Evolutionary conservation across 2,113 vertebrate species (phyloP), one percentile per base, ranked within the genome.

Genomic region (Mobula birostris): DNA sequence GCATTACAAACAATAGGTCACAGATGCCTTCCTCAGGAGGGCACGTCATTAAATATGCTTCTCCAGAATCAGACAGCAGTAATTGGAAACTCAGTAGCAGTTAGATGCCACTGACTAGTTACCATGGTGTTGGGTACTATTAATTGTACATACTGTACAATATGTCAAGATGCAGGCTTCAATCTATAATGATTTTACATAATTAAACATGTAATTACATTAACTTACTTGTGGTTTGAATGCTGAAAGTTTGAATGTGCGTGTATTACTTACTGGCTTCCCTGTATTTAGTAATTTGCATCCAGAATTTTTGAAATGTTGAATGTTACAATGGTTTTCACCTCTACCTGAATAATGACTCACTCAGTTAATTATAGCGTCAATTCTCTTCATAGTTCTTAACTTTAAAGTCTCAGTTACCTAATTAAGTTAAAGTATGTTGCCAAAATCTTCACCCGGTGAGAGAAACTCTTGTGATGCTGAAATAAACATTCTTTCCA

Each of bases 1-100:
- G 68, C 91, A 72, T 93, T 93, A 56, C 91, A 93, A 93, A 93
- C 70, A 93, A 66, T 93, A 74, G 91, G 91, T 74, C 91, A 48
- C 91, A 74, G 70, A 74, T 93, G 68, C 91, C 91, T 74, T 74
- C 48, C 70, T 93, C 19, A 93, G 40, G 66, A 93, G 90, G 90
- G 72, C 90, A 72, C 68, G 27, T 93, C 90, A 93, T 93, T 93
- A 93, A 93, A 72, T 93, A 93, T 74, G 68, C 40, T 56, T 93
- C 91, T 48, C 66, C 91, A 74, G 90, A 74, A 93, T 72, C 68
- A 90, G 61, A n/a, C 27, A 90, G 29, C 70, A 56, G 91, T 74
- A 93, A 93, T 93, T 93, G 68, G 91, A 93, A 92, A 93, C 91
- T 93, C 36, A 48, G 68, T 56, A 76, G 74, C 91, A 48, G 70